Conservation (phyloP, 2,888 invertebrate species). For the Pristionchus mayeri region DNA sequence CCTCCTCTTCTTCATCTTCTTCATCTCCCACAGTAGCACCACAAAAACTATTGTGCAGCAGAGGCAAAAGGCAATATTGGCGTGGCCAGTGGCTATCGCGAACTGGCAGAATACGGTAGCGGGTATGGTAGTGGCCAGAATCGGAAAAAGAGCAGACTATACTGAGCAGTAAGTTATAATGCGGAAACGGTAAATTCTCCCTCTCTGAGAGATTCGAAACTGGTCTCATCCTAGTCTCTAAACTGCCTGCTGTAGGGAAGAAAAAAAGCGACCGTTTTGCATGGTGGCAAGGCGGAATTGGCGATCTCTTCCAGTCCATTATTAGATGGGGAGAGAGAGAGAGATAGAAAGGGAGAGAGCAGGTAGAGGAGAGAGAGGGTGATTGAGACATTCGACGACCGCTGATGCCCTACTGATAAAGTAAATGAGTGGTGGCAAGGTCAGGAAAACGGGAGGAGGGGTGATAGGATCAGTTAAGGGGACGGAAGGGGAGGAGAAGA, state of each 20-base stretch:
- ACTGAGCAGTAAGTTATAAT: background rate
- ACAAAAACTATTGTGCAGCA: conserved; percentile 23
- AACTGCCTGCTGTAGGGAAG: background rate
- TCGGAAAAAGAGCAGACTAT: no score
- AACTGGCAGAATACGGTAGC: background rate
- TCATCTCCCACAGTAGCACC: background rate
- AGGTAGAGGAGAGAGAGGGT: background rate
- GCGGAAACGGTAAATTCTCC: conserved; percentile 20
- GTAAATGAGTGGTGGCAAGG: conserved; percentile 17
- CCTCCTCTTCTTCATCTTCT: background rate
- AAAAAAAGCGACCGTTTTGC: conserved; percentile 12
- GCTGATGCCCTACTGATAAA: conserved; percentile 1
- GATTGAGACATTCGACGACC: background rate
- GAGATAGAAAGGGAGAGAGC: background rate
- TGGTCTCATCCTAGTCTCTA: background rate
- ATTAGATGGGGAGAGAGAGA: background rate
- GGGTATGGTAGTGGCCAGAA: no score
- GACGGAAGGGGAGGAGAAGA: no score
- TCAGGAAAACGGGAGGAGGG: conserved; percentile 3
- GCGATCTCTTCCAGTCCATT: background rate
- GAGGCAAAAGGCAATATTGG: no score
- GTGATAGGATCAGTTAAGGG: conserved; percentile 1
- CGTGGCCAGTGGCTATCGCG: background rate
- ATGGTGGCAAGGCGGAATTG: background rate
- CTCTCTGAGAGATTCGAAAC: background rate